Evolutionary conservation across 2,888 invertebrate species (phyloP).

Genomic region (Caenorhabditis wallacei): DNA sequence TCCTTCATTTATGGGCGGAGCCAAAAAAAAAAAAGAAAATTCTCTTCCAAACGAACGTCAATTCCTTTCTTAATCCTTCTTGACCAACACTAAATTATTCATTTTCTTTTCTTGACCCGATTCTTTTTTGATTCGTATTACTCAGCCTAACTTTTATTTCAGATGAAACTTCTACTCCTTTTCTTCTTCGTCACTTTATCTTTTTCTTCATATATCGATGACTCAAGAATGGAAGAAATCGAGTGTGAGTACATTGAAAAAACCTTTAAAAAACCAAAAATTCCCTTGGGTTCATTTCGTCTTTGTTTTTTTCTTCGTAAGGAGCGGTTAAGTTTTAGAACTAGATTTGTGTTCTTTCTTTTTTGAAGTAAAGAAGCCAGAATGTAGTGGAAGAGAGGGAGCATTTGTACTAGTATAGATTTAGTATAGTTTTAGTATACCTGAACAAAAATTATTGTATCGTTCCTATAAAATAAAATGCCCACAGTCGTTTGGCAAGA

Average conservation of each 20-base stretch:
- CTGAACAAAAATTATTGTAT: no score
- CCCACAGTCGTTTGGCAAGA: no score
- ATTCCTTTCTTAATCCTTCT: background rate
- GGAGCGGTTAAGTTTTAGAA: background rate
- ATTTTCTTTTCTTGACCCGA: constrained; percentile 12
- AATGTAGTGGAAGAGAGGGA: background rate
- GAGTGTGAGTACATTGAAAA: constrained; percentile 47
- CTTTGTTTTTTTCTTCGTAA: background rate
- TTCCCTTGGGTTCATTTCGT: constrained; percentile 4
- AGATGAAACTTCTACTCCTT: constrained; percentile 33
- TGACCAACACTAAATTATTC: constrained; percentile 6
- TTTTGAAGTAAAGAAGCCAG: background rate
- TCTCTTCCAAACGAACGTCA: constrained; percentile 1
- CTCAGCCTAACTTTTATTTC: background rate
- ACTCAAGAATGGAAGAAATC: constrained; percentile 46
- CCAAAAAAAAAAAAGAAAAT: background rate
- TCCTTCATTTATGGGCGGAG: background rate
- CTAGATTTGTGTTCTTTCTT: background rate
- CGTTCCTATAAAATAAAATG: background rate
- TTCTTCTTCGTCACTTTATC: constrained; percentile 1
- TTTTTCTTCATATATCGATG: constrained; percentile 23
- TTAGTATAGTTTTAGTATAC: no score
- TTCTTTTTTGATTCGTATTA: constrained; percentile 13
- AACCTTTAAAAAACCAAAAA: background rate
- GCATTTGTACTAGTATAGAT: no score